phyloP scores from a whole-genome alignment of 1,140 invertebrate genomes.

The Macrosteles quadrilineatus region DNA sequence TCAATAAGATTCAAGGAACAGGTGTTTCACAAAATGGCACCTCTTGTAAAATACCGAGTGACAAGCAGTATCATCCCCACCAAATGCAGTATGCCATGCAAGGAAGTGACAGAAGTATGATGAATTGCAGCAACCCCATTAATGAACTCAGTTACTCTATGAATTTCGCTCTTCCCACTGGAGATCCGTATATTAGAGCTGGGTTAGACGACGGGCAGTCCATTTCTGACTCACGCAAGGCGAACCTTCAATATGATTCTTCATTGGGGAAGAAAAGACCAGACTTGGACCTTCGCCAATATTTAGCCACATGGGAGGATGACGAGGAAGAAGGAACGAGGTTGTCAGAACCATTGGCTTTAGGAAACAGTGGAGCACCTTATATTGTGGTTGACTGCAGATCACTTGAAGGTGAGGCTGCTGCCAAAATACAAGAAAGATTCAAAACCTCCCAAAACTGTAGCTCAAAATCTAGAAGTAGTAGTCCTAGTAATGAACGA shows the following conservation, averaged over 20 bases:
- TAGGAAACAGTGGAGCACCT: conserved; percentile 5
- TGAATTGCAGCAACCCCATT: not conserved
- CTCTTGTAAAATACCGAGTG: conserved; percentile 18
- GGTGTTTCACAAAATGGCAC: not conserved
- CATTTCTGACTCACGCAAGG: not conserved
- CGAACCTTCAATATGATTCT: conserved; percentile 5
- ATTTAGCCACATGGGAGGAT: conserved; percentile 31
- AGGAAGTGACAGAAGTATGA: conserved; percentile 14
- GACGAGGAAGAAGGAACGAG: conserved; percentile 27
- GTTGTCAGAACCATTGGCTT: conserved; percentile 1
- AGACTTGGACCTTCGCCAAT: conserved; percentile 29
- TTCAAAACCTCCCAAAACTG: conserved; percentile 15
- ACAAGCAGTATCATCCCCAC: conserved; percentile 17
- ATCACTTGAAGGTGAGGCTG: conserved; percentile 21
- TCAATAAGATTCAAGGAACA: conserved; percentile 12
- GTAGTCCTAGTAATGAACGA: not conserved
- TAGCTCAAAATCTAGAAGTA: not conserved
- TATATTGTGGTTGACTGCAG: conserved; percentile 22
- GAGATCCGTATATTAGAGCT: not conserved
- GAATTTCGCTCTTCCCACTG: conserved; percentile 1
- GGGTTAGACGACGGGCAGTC: not conserved
- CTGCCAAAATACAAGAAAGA: conserved; percentile 23
- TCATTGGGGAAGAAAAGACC: conserved; percentile 29
- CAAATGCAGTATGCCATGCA: conserved; percentile 13
- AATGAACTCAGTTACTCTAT: not conserved